Evolutionary conservation across 2,113 vertebrate genomes (phyloP).

Genomic region (Dermatemys mawii): DNA sequence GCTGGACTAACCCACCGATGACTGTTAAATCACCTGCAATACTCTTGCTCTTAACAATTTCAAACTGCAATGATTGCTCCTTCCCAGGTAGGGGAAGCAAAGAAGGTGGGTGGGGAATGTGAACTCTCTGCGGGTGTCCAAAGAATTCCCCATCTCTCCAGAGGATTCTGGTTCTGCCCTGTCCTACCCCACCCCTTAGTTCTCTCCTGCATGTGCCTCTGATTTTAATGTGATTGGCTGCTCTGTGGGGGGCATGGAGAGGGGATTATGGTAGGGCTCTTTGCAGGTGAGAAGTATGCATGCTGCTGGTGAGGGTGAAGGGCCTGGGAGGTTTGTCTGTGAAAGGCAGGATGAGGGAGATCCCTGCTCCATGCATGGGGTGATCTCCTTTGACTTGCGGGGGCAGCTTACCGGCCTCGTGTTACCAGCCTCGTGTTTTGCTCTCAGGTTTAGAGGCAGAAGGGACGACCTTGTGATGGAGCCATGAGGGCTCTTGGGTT

Average conservation of each 20-base stretch:
- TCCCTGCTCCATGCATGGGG: not conserved
- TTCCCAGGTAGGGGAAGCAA: not conserved
- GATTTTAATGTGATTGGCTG: not conserved
- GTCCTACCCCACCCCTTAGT: not conserved
- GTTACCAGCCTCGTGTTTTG: not conserved
- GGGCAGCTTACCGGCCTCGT: not conserved
- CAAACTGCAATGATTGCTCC: slow-evolving; percentile 17
- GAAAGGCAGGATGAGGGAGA: not conserved
- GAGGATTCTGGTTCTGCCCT: not conserved
- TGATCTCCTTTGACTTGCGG: not conserved
- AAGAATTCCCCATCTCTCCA: slow-evolving; percentile 25
- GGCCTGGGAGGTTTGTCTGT: not conserved
- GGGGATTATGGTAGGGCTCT: not conserved
- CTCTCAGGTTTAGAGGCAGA: not conserved
- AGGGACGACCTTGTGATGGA: not conserved
- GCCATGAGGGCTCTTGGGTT: not conserved
- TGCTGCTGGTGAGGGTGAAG: not conserved
- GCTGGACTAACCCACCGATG: slow-evolving; percentile 9
- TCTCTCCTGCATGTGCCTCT: rapidly evolving
- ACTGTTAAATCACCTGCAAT: too few species aligned
- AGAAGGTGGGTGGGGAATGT: not conserved
- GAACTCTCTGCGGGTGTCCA: not conserved
- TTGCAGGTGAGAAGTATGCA: not conserved
- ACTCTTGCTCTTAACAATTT: too few species aligned
- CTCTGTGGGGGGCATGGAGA: not conserved